phyloP scores from a whole-genome alignment of 2,113 vertebrate species.

The Proterorhinus semilunaris region DNA sequence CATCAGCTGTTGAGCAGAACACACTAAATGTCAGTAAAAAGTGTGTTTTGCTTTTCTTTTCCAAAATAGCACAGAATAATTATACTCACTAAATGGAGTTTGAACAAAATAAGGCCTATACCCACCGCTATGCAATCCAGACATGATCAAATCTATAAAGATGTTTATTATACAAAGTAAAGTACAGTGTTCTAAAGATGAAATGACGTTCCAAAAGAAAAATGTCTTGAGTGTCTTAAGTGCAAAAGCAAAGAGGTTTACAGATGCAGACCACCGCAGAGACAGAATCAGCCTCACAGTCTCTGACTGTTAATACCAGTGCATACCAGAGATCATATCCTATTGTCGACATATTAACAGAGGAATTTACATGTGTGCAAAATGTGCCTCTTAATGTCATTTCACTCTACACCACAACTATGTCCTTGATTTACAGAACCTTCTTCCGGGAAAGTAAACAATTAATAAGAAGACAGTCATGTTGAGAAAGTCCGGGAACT shows the following conservation, averaged over 20 bases:
- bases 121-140: background rate
- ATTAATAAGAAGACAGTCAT: background rate
- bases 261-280: conserved; percentile 17
- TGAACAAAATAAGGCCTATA: background rate
- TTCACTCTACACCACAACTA: conserved; percentile 34
- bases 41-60: no score
- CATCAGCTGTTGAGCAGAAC: no score
- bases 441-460: conserved; percentile 4
- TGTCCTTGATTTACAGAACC: conserved; percentile 17
- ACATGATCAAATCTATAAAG: background rate
- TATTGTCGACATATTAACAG: conserved; percentile 18
- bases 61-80: no score
- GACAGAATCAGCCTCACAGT: background rate
- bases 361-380: conserved; percentile 39
- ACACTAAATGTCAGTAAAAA: no score
- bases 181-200: background rate
- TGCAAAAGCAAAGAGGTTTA: conserved; percentile 9
- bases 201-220: background rate
- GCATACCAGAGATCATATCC: conserved; percentile 10
- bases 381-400: conserved; percentile 26
- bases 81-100: no score
- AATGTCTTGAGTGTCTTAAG: background rate
- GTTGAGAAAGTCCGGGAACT: background rate
- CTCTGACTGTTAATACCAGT: conserved; percentile 39
- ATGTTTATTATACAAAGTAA: background rate